Base-by-base conservation (phyloP, 2,113 vertebrate genomes). In the Piliocolobus tephrosceles region DNA sequence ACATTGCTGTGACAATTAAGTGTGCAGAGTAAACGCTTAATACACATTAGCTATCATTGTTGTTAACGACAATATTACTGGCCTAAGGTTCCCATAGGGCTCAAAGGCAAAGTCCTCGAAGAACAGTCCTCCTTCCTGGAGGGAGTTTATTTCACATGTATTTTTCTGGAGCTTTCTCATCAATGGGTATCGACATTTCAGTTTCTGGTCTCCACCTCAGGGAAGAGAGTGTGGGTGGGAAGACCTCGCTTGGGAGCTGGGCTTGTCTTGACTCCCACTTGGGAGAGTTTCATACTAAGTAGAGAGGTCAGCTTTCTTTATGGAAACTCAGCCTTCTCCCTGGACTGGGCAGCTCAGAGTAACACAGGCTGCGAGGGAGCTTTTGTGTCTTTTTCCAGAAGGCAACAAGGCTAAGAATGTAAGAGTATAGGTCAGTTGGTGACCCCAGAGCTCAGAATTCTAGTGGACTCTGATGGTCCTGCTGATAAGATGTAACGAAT, bases 81-180 rank as follows among this genome's bases (percentile, higher is more conserved):
- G 73, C 25, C n/a, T 8, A 3, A 0, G 30, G 40, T 30, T 83
- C 58, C 57, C 4, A 0, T 0, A 2, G 27, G 16, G 25, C 35
- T 20, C 72, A 23, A 38, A 78, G 50, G 57, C 22, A 16, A 32
- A 47, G 25, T 27, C 47, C 90, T 75, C 17, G 43, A 23, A 84
- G 70, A 30, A 72, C 1, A 40, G 68, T 32, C 47, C 40, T 89
- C 47, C 50, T 76, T 88, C 43, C 35, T 9, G 38, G 43, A 58
- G 55, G 61, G 32, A 45, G 76, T 72, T 61, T n/a, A 40, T 72
- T 76, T 91, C 8, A 43, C 55, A 58, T 61, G 52, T 14, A 16
- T 68, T 72, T 72, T 91, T 78, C 93, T 94, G 76, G 78, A 95
- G 88, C 72, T 58, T 94, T 85, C 95, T 96, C 57, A 45, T 12